Evolutionary conservation across 2,888 invertebrate genomes (phyloP).

Genomic region (Drosophila borealis): DNA sequence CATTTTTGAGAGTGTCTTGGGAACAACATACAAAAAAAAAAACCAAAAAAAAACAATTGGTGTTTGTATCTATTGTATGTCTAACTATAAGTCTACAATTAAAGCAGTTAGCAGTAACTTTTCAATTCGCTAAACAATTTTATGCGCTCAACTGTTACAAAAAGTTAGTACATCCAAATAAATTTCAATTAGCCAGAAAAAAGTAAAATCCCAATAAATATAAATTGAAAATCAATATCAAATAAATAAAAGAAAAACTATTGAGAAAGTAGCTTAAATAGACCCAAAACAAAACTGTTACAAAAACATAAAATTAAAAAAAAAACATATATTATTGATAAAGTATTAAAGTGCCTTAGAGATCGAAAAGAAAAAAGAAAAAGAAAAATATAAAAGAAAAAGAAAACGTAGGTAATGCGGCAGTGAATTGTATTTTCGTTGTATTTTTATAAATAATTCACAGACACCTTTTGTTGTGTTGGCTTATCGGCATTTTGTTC

Average conservation of each 20-base stretch:
- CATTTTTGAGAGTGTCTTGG: slow-evolving; percentile 60
- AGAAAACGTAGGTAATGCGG: slow-evolving; percentile 30
- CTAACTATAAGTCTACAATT: slow-evolving; percentile 41
- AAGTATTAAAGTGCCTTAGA: slow-evolving; percentile 80
- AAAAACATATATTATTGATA: slow-evolving; percentile 51
- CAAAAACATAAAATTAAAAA: slow-evolving; percentile 8
- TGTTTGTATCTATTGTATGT: slow-evolving; percentile 63
- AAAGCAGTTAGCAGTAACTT: slow-evolving; percentile 18
- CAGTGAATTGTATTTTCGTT: slow-evolving; percentile 54
- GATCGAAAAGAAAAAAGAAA: slow-evolving; percentile 43
- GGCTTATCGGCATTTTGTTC: slow-evolving; percentile 55
- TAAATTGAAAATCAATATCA: slow-evolving; percentile 41
- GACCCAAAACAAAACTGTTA: slow-evolving; percentile 33
- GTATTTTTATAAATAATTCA: slow-evolving; percentile 42
- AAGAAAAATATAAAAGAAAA: slow-evolving; percentile 20
- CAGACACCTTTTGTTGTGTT: slow-evolving; percentile 58
- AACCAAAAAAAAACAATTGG: slow-evolving; percentile 35
- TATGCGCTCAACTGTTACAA: slow-evolving; percentile 54
- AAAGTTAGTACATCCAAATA: slow-evolving; percentile 22
- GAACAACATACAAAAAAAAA: slow-evolving; percentile 63
- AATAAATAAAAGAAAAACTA: slow-evolving; percentile 36
- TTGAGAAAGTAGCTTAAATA: slow-evolving; percentile 43
- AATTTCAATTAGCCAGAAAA: slow-evolving; percentile 54
- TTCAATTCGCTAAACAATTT: slow-evolving; percentile 45
- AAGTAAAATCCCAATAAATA: slow-evolving; percentile 24